These are phyloP conservation scores for Emydoidea blandingii DNA, from an alignment of 2,797 vertebrate species.

Conservation along the genomic window DNA sequence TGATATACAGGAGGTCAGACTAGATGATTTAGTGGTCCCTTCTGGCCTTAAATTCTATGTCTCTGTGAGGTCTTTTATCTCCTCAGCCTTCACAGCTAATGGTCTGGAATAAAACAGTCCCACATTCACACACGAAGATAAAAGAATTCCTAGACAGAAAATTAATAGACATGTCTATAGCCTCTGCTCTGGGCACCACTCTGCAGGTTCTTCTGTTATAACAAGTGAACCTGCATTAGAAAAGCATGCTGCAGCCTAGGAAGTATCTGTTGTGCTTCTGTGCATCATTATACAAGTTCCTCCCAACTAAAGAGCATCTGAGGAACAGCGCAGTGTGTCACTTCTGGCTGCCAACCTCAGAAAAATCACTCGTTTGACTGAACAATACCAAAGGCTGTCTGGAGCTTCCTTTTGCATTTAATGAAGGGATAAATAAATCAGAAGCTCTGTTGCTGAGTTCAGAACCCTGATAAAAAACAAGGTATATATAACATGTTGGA, in stretches of 20 bases:
- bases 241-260: neutral
- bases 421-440: slow-evolving; percentile 17
- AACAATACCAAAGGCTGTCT: neutral
- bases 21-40: neutral
- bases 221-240: neutral
- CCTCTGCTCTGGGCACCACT: neutral
- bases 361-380: neutral
- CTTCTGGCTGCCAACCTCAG: neutral
- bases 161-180: neutral
- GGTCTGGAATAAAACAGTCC: neutral
- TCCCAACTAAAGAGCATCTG: neutral
- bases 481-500: neutral
- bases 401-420: neutral
- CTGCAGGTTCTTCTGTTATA: neutral
- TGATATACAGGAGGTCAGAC: neutral
- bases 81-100: neutral
- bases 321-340: neutral
- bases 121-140: neutral
- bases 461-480: neutral
- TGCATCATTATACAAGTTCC: neutral
- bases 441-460: neutral
- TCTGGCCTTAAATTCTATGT: neutral
- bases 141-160: slow-evolving; percentile 19
- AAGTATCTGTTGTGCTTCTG: neutral
- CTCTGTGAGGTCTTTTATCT: neutral